Evolutionary conservation across 2,113 vertebrate species (phyloP).

Genomic region (Nyctereutes procyonoides): DNA sequence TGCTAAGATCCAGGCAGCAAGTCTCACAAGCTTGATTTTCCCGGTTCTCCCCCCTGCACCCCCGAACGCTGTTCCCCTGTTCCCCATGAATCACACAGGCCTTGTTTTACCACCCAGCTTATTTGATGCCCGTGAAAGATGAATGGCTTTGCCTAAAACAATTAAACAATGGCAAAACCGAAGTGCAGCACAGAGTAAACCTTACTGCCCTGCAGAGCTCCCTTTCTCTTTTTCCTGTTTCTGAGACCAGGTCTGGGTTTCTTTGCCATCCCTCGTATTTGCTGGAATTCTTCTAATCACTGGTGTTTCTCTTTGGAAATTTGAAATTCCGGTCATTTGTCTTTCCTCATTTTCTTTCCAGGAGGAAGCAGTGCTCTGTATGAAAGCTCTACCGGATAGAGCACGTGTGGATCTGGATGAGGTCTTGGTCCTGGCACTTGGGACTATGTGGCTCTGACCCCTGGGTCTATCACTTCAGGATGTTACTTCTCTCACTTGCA

Average conservation of each 20-base stretch:
- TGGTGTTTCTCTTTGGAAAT: neutral
- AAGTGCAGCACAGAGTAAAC: slow-evolving; percentile 72
- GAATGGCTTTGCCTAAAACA: slow-evolving; percentile 84
- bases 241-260: slow-evolving; percentile 25
- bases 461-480: neutral
- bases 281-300: slow-evolving; percentile 32
- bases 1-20: slow-evolving; percentile 63
- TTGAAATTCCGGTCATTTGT: slow-evolving; percentile 39
- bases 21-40: slow-evolving; percentile 69
- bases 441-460: neutral
- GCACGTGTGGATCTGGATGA: too few species aligned
- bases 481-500: neutral
- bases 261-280: neutral
- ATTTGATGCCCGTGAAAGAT: slow-evolving; percentile 85
- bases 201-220: slow-evolving; percentile 69
- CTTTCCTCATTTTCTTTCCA: neutral
- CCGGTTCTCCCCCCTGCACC: slow-evolving; percentile 43
- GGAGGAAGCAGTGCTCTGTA: neutral
- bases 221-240: slow-evolving; percentile 69
- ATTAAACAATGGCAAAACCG: slow-evolving; percentile 85
- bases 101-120: slow-evolving; percentile 80
- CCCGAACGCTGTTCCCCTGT: neutral
- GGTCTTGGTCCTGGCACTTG: neutral
- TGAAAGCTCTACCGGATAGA: too few species aligned
- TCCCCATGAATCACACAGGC: slow-evolving; percentile 69